Conservation (phyloP, 2,797 vertebrate genomes). For the Tinamus major region DNA sequence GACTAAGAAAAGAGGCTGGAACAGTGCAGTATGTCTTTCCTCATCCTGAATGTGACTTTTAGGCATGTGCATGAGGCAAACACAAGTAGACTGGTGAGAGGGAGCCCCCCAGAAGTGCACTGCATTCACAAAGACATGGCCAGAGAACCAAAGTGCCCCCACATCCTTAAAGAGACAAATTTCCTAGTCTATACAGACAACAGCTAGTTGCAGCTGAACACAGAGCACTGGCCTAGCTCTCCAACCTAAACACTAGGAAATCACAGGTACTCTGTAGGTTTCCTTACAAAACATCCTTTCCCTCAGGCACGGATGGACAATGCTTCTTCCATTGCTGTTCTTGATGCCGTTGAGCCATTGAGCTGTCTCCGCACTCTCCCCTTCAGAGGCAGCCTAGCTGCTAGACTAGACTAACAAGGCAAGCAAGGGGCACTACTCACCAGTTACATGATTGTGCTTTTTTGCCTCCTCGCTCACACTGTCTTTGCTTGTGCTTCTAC, state of each 20-base stretch:
- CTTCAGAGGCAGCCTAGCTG: not conserved
- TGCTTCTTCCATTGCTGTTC: not conserved
- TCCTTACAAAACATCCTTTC: not conserved
- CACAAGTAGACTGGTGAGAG: not conserved
- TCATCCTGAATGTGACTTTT: not conserved
- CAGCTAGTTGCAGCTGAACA: not conserved
- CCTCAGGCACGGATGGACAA: not conserved
- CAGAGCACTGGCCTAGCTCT: not conserved
- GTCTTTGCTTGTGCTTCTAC: not conserved
- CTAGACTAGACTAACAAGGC: not conserved
- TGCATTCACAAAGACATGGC: not conserved
- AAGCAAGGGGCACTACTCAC: not conserved
- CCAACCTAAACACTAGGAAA: not conserved
- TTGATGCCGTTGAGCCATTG: not conserved
- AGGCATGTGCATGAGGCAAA: not conserved
- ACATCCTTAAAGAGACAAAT: fast-evolving
- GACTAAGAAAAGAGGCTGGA: not conserved
- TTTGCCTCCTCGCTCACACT: not conserved
- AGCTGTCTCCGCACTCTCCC: not conserved
- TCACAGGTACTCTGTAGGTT: not conserved
- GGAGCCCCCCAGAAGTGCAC: not conserved
- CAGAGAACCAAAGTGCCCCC: not conserved
- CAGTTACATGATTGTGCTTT: not conserved
- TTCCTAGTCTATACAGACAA: not conserved
- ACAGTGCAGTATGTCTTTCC: slow-evolving; percentile 7